These are phyloP conservation scores for Ceramica pisi DNA, from an alignment of 2,888 invertebrate genomes.

Conservation along the genomic window DNA sequence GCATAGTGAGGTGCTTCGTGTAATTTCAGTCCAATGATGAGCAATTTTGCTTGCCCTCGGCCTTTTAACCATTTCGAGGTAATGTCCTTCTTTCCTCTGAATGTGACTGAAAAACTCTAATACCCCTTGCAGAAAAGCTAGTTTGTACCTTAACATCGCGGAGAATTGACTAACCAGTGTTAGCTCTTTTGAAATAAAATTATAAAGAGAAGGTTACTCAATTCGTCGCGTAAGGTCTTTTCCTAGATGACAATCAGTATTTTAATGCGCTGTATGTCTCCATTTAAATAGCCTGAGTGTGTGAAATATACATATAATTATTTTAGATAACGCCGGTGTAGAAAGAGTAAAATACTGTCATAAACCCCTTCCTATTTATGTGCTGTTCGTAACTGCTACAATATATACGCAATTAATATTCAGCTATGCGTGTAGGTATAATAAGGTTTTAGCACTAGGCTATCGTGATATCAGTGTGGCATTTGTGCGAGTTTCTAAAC, in stretches of 20 bases:
- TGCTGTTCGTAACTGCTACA: constrained; percentile 1
- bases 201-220: not conserved
- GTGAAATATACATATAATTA: constrained; percentile 44
- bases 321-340: constrained; percentile 30
- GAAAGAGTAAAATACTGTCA: constrained; percentile 17
- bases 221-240: not conserved
- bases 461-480: too few relatives aligned
- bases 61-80: too few relatives aligned
- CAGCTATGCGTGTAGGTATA: not conserved
- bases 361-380: constrained; percentile 28
- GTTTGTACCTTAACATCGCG: too few relatives aligned
- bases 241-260: constrained; percentile 37
- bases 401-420: not conserved
- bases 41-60: too few relatives aligned
- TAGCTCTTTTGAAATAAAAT: constrained; percentile 27
- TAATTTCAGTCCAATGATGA: too few relatives aligned
- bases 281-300: constrained; percentile 4
- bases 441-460: too few relatives aligned
- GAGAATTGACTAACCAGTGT: too few relatives aligned
- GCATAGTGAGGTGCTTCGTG: too few relatives aligned
- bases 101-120: too few relatives aligned
- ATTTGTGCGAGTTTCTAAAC: too few relatives aligned
- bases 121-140: too few relatives aligned
- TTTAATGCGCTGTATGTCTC: constrained; percentile 14
- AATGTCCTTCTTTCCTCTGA: too few relatives aligned